phyloP scores from a whole-genome alignment of 1,140 invertebrate genomes.

The Grapholita molesta region DNA sequence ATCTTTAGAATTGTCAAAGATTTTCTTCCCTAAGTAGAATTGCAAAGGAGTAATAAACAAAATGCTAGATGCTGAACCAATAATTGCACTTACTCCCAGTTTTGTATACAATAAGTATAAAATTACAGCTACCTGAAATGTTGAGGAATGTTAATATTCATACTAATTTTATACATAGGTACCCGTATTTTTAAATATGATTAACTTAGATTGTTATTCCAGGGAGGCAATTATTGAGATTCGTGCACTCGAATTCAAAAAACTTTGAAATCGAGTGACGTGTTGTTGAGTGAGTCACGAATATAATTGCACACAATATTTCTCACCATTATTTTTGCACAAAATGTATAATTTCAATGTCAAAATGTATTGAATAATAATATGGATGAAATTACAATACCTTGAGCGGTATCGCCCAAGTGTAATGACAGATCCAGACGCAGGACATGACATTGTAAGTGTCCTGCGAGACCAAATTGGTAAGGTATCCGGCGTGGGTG shows the following conservation, averaged over 20 bases:
- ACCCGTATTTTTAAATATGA: conserved; percentile 7
- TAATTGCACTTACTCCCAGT: conserved; percentile 87
- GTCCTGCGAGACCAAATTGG: conserved; percentile 92
- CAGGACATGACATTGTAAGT: conserved; percentile 90
- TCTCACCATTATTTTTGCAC: no score
- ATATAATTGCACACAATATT: no score
- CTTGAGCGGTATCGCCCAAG: conserved; percentile 92
- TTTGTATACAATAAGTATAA: conserved; percentile 87
- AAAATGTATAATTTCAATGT: no score
- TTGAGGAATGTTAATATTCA: not conserved
- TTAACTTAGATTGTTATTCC: no score
- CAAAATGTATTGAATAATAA: no score
- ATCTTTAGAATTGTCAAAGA: conserved; percentile 84
- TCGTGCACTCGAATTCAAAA: no score
- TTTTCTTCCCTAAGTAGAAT: conserved; percentile 84
- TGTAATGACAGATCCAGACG: conserved; percentile 91
- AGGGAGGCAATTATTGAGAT: no score
- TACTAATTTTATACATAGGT: not conserved
- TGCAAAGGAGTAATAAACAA: conserved; percentile 85
- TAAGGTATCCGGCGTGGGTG: conserved; percentile 82
- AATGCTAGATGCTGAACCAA: conserved; percentile 85
- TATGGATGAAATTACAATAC: conserved; percentile 80
- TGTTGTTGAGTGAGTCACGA: no score
- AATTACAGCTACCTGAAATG: conserved; percentile 83
- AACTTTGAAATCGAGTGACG: no score